These are phyloP conservation scores for Rhagium mordax DNA, from an alignment of 2,888 invertebrate genomes.

Conservation along the genomic window DNA sequence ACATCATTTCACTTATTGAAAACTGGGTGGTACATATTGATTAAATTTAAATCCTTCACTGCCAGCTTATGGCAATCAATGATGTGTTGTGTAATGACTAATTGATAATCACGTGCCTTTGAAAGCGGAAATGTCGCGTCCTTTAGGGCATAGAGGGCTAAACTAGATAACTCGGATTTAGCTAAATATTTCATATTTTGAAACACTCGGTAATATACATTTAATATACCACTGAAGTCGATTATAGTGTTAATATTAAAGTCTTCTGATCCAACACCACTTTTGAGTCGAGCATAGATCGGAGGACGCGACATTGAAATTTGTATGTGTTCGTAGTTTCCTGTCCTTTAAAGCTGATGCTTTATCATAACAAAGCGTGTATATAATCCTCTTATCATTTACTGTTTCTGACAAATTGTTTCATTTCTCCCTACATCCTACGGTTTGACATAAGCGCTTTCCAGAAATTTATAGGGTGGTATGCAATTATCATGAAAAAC, in stretches of 20 bases:
- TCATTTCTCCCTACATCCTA: constrained; percentile 29
- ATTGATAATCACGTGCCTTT: too few species aligned
- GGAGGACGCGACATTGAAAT: constrained; percentile 11
- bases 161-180: too few species aligned
- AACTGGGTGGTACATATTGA: too few species aligned
- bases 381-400: constrained; percentile 35
- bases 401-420: constrained; percentile 35
- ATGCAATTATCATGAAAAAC: not conserved
- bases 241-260: not conserved
- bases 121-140: too few species aligned
- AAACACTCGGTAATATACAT: too few species aligned
- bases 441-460: constrained; percentile 9
- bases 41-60: too few species aligned
- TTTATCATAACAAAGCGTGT: constrained; percentile 32
- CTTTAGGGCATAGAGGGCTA: too few species aligned
- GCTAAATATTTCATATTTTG: too few species aligned
- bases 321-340: constrained; percentile 16
- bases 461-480: not conserved
- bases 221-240: too few species aligned
- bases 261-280: not conserved
- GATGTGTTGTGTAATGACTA: too few species aligned
- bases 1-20: too few species aligned
- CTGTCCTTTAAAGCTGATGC: constrained; percentile 19
- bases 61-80: too few species aligned
- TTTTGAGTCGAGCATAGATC: not conserved